phyloP scores from a whole-genome alignment of 2,113 vertebrate species.

The Laticauda colubrina region DNA sequence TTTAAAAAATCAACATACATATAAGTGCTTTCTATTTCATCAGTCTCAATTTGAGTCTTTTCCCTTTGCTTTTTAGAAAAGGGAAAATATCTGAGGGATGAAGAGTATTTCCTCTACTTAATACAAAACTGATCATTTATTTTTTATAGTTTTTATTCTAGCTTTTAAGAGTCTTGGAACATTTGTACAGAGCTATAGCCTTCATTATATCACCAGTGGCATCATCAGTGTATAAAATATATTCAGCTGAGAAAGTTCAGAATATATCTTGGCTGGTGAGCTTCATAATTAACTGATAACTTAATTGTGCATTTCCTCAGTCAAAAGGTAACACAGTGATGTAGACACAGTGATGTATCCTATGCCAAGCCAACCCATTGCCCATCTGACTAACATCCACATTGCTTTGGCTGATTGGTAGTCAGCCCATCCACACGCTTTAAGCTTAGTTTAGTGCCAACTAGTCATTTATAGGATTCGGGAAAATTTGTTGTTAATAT shows the following conservation, averaged over 20 bases:
- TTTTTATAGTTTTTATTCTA: not conserved
- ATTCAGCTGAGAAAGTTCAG: not conserved
- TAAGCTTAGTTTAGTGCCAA: not conserved
- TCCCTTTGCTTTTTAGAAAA: not conserved
- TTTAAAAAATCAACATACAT: not conserved
- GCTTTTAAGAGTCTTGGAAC: not conserved
- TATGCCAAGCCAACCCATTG: not conserved
- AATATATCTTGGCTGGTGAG: not conserved
- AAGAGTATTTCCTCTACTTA: not conserved
- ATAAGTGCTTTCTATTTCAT: not conserved
- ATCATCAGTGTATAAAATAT: not conserved
- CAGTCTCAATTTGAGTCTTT: not conserved
- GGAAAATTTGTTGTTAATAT: not conserved
- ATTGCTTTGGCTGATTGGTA: not conserved
- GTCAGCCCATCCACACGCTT: not conserved
- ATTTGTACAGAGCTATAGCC: not conserved
- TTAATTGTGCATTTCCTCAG: not conserved
- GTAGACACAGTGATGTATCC: not conserved
- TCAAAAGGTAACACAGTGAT: not conserved
- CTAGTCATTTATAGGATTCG: not conserved
- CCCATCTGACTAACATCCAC: not conserved
- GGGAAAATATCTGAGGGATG: not conserved
- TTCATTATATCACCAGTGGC: not conserved
- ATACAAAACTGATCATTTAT: not conserved
- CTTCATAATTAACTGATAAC: not conserved